Conservation (phyloP, 2,113 vertebrate genomes). For the Leucopsar rothschildi region DNA sequence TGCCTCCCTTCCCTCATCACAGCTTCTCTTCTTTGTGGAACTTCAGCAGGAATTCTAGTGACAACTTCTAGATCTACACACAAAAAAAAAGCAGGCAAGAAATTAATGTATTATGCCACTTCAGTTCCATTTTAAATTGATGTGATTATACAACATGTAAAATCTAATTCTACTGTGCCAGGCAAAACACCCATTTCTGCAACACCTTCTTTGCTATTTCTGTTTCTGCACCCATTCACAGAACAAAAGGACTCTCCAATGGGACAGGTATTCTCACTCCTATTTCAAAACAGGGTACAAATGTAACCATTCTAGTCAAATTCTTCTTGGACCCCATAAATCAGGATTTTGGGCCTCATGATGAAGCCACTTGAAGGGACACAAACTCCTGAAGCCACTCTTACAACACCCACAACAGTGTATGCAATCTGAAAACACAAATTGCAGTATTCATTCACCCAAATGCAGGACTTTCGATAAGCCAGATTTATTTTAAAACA, state of each 20-base stretch:
- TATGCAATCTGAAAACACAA: neutral
- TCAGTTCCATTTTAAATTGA: neutral
- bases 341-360: neutral
- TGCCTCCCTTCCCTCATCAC: constrained; percentile 83
- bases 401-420: neutral
- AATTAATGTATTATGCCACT: neutral
- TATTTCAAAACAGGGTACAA: neutral
- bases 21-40: constrained; percentile 70
- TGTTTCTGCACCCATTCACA: neutral
- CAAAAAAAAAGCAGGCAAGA: neutral
- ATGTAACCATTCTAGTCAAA: neutral
- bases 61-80: constrained; percentile 70
- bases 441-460: neutral
- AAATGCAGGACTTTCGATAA: neutral
- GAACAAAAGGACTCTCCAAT: neutral
- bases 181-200: neutral
- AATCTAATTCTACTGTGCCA: neutral
- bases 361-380: neutral
- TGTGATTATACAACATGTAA: neutral
- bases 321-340: neutral
- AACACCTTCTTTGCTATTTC: neutral
- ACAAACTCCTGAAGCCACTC: neutral
- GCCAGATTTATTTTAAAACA: neutral
- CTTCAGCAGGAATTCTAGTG: neutral
- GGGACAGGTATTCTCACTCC: neutral